Percentiles rank a stretch among this genome's conserved stretches.
Conservation (phyloP, 2,797 vertebrate genomes). For the Columba guinea region DNA sequence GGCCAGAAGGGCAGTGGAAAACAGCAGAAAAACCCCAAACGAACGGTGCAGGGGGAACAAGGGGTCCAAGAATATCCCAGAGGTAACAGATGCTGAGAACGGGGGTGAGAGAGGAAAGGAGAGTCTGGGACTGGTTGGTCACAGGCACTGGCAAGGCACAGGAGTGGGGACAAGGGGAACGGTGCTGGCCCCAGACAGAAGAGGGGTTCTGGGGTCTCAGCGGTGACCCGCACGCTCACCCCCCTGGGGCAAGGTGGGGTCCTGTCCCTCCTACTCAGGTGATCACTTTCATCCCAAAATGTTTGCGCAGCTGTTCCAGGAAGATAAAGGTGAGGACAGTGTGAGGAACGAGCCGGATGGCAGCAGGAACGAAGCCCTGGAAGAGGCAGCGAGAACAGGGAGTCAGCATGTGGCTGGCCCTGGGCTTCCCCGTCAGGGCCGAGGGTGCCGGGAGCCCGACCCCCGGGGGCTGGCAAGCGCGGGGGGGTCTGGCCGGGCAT, state of each 20-base stretch:
- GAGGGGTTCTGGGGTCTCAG: background rate
- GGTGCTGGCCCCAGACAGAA: background rate
- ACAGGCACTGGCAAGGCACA: slow-evolving; percentile 23
- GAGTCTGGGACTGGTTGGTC: background rate
- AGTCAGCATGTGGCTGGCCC: background rate
- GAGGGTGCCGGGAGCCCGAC: background rate
- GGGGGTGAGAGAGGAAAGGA: background rate
- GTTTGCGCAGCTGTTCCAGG: slow-evolving; percentile 91
- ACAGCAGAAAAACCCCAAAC: background rate
- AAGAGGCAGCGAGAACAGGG: background rate
- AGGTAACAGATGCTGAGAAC: background rate
- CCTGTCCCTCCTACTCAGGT: slow-evolving; percentile 70
- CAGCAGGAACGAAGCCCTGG: slow-evolving; percentile 94
- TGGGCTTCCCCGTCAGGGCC: rapidly evolving
- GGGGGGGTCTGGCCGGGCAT: background rate
- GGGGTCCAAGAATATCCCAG: background rate
- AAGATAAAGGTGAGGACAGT: slow-evolving; percentile 95
- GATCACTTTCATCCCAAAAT: slow-evolving; percentile 88
- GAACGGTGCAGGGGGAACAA: background rate
- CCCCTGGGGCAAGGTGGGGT: background rate
- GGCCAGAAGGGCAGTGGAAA: background rate
- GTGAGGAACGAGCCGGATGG: slow-evolving; percentile 91
- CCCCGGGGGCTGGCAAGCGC: rapidly evolving
- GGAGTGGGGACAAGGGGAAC: background rate
- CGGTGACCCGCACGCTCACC: background rate